Conservation (phyloP, 2,888 invertebrate genomes). For the Volucella inanis region DNA sequence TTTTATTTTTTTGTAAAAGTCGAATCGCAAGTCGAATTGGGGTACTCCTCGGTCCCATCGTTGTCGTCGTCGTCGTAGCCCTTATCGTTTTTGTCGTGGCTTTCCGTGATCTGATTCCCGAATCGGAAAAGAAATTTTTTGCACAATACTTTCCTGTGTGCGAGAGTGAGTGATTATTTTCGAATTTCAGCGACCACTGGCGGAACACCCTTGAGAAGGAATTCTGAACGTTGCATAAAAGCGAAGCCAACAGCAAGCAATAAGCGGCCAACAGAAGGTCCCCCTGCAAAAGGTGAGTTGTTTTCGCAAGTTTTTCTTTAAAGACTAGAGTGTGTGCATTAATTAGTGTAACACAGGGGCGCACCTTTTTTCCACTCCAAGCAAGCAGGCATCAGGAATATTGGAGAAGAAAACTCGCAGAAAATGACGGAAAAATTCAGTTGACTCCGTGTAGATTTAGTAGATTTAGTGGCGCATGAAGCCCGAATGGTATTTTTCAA, state of each 20-base stretch:
- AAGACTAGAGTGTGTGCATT: conserved; percentile 48
- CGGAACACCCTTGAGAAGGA: conserved; percentile 32
- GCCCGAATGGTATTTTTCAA: conserved; percentile 26
- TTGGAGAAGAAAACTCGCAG: conserved; percentile 47
- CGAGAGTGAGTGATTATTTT: not conserved
- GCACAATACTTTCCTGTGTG: not conserved
- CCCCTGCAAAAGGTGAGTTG: conserved; percentile 58
- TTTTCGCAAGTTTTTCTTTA: conserved; percentile 54
- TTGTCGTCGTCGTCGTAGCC: conserved; percentile 24
- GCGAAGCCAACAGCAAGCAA: conserved; percentile 2
- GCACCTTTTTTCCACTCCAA: conserved; percentile 68
- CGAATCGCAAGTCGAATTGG: conserved; percentile 46
- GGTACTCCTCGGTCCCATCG: conserved; percentile 38
- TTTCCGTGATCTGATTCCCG: conserved; percentile 16
- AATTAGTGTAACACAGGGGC: conserved; percentile 63
- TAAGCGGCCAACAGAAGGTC: not conserved
- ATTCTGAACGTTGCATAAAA: conserved; percentile 62
- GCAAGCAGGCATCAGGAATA: conserved; percentile 14
- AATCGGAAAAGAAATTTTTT: conserved; percentile 9
- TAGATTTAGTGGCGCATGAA: conserved; percentile 29
- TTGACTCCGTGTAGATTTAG: conserved; percentile 10
- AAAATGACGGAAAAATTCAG: conserved; percentile 39
- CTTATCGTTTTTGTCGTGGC: not conserved
- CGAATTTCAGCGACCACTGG: not conserved
- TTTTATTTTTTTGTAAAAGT: conserved; percentile 54